These are phyloP conservation scores for Lepidurus packardi DNA, from an alignment of 1,140 invertebrate species.

Conservation along the genomic window DNA sequence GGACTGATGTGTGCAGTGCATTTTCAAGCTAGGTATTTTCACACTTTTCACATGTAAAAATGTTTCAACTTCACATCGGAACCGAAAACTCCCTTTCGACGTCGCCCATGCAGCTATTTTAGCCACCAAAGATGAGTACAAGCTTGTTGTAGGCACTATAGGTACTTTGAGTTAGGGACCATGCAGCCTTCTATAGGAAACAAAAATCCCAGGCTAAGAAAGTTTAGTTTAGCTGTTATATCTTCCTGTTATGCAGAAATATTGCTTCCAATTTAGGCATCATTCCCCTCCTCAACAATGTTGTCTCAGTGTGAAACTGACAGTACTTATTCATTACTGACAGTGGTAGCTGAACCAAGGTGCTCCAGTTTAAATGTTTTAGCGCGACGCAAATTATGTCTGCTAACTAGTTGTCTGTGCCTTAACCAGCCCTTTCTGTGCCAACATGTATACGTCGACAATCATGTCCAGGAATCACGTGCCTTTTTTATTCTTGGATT, in stretches of 20 bases:
- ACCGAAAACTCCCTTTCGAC: neutral
- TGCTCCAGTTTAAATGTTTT: neutral
- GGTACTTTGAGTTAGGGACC: neutral
- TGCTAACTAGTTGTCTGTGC: neutral
- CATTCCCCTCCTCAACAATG: neutral
- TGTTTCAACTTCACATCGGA: neutral
- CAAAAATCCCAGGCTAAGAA: neutral
- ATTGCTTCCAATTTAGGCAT: constrained; percentile 14
- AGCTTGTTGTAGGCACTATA: neutral
- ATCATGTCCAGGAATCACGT: neutral
- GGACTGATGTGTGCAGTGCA: neutral
- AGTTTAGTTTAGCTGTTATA: neutral
- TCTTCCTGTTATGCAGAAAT: neutral
- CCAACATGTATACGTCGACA: neutral
- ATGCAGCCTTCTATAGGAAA: neutral
- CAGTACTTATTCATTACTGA: constrained; percentile 1
- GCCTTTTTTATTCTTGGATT: neutral
- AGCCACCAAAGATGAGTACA: constrained; percentile 14
- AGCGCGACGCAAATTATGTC: neutral
- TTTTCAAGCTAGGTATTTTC: neutral
- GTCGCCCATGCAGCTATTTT: constrained; percentile 3
- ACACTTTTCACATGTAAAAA: neutral
- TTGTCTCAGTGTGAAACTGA: neutral
- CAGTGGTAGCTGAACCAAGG: neutral
- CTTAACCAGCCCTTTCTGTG: neutral